Evolutionary conservation across 2,888 invertebrate genomes (phyloP), one percentile per base, ranked within the genome.

Genomic region (Azorinus chamasolen): DNA sequence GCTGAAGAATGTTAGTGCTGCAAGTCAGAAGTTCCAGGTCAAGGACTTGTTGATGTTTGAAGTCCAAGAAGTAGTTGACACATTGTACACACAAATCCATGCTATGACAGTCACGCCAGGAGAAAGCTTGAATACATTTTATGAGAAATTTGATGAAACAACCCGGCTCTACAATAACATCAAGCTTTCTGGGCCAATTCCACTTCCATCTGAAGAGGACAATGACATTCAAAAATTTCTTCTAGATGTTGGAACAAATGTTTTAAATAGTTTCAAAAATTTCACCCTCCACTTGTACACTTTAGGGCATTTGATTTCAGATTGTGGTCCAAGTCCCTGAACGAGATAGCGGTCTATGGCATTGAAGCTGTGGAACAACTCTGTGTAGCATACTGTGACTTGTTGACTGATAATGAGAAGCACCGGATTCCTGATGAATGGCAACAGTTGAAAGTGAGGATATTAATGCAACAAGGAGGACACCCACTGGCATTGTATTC

Each of bases 51-150:
- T 55, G 1, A 61, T 72, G 1, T 51, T 62, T 37, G 66, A 66
- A 62, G 39, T 46, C n/a, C 43, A 46, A 37, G 65, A 71, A 37
- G 57, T 51, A 18, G 51, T 77, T 41, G 48, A 77, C 27, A 68
- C 70, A 20, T 39, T 76, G 39, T 58, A 64, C 51, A 76, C 48
- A 20, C 16, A 62, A 12, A 37, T 71, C 43, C 55, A 57, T 65
- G 55, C 61, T 22, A 72, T 72, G 57, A 77, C 68, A 25, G 45
- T 65, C 18, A 54, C 48, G n/a, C 68, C 68, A 18, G 46, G 62
- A 16, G 45, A 61, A 45, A 51, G 41, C 45, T 27, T 62, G 22
- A 18, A 58, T 22, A 22, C 48, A 20, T 70, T 64, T 25, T 57
- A 62, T 37, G 16, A 22, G 41, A 32, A 41, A 14, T 66, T 59